phyloP scores from a whole-genome alignment of 2,113 vertebrate genomes.

The Dasyprocta punctata region DNA sequence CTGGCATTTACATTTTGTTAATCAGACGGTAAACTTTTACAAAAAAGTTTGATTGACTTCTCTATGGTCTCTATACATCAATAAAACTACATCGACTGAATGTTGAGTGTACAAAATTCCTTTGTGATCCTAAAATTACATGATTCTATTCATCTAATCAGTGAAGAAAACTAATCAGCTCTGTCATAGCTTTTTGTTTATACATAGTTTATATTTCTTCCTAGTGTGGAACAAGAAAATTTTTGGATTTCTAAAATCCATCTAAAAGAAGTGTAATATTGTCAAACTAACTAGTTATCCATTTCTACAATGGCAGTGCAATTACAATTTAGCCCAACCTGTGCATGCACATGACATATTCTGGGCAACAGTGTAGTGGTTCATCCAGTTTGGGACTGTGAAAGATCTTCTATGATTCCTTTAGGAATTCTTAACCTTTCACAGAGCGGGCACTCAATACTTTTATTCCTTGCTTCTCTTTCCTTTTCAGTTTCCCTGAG shows the following conservation, averaged over 20 bases:
- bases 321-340: neutral
- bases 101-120: conserved; percentile 8
- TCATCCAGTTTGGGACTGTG: conserved; percentile 13
- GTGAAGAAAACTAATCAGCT: conserved; percentile 27
- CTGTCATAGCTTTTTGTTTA: conserved; percentile 27
- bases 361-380: neutral
- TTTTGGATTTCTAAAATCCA: conserved; percentile 26
- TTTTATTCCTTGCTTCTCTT: neutral
- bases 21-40: neutral
- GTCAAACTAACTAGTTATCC: neutral
- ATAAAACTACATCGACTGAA: neutral
- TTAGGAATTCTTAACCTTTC: conserved; percentile 29
- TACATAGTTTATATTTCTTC: conserved; percentile 6
- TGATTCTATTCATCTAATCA: neutral
- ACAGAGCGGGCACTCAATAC: neutral
- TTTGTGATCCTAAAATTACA: conserved; percentile 31
- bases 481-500: conserved; percentile 18
- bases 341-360: neutral
- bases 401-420: neutral
- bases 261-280: neutral
- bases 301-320: neutral
- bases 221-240: neutral
- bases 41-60: neutral
- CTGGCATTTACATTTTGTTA: conserved; percentile 48
- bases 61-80: neutral